Evolutionary conservation across 2,888 invertebrate species (phyloP).

Genomic region (Rhyacophila evoluta): DNA sequence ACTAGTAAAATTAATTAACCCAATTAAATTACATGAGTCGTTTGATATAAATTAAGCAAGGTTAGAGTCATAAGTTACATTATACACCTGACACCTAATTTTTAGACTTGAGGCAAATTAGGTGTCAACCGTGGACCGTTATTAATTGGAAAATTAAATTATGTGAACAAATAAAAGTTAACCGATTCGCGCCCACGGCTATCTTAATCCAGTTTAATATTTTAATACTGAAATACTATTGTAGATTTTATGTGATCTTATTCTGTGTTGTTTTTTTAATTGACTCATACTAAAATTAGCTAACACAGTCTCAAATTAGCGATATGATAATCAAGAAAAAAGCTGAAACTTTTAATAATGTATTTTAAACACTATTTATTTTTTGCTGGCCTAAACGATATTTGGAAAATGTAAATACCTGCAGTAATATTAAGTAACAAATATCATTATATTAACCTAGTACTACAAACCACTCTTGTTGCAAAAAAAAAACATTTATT

Average conservation of each 20-base stretch:
- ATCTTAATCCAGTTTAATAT: background rate
- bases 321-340: too few relatives aligned
- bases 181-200: background rate
- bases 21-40: background rate
- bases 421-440: too few relatives aligned
- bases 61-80: background rate
- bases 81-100: conserved; percentile 3
- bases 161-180: conserved; percentile 7
- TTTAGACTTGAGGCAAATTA: background rate
- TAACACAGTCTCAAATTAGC: too few relatives aligned
- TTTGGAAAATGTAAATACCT: too few relatives aligned
- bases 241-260: background rate
- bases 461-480: too few relatives aligned
- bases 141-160: conserved; percentile 52
- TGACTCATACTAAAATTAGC: background rate
- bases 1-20: conserved; percentile 18
- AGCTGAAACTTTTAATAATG: too few relatives aligned
- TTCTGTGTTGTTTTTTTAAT: background rate
- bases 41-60: conserved; percentile 10
- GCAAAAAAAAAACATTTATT: too few relatives aligned
- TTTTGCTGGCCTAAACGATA: too few relatives aligned
- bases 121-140: conserved; percentile 44
- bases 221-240: too few relatives aligned
- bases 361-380: too few relatives aligned
- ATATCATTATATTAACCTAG: too few relatives aligned